Conservation (phyloP, 2,888 invertebrate species). For the Buathra laborator region DNA sequence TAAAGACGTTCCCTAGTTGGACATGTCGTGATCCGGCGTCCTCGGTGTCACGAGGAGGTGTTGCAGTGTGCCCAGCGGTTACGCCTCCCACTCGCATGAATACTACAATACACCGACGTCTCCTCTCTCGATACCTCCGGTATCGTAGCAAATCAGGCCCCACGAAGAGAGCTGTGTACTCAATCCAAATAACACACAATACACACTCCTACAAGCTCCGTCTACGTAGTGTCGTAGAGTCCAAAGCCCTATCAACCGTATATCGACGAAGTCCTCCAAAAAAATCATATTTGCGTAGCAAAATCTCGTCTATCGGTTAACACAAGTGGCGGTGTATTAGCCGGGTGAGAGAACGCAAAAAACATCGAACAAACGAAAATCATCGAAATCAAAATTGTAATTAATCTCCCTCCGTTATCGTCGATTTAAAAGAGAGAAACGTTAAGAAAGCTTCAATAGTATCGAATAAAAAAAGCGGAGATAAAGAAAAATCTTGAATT, state of each 20-base stretch:
- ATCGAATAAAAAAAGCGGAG: no score
- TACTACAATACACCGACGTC: conserved; percentile 6
- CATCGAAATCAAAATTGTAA: background rate
- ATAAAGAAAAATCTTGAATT: background rate
- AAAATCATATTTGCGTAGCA: conserved; percentile 1
- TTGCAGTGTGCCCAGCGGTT: conserved; percentile 20
- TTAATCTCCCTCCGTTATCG: background rate
- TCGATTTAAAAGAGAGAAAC: background rate
- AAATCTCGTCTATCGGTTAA: conserved; percentile 11
- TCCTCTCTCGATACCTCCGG: conserved; percentile 16
- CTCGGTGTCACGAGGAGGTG: conserved; percentile 20
- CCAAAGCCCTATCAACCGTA: background rate
- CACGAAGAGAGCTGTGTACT: conserved; percentile 1
- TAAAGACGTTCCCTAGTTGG: conserved; percentile 72
- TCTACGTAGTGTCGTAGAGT: conserved; percentile 10
- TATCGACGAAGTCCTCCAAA: background rate
- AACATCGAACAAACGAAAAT: background rate
- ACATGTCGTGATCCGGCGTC: conserved; percentile 63
- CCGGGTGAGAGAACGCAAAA: conserved; percentile 32
- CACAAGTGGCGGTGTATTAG: conserved; percentile 15
- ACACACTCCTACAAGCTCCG: background rate
- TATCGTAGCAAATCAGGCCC: conserved; percentile 19
- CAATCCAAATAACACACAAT: conserved; percentile 3
- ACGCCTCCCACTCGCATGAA: background rate
- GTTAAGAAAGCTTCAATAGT: background rate